Evolutionary conservation across 2,113 vertebrate species (phyloP).

Genomic region (Lasiurus cinereus): DNA sequence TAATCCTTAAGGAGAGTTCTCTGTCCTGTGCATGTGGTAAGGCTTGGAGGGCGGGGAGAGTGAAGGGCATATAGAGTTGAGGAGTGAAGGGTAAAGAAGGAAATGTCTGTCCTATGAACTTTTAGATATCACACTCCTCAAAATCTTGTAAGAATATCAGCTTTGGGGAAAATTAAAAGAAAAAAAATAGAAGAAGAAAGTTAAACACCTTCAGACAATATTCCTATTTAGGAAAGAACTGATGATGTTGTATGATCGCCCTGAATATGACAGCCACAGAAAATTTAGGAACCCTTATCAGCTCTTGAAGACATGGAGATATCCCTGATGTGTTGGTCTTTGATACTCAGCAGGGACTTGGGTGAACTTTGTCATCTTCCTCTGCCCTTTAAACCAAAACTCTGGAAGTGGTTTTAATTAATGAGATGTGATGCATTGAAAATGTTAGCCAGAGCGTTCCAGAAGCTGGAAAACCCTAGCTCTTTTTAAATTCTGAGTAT

Average conservation of each 20-base stretch:
- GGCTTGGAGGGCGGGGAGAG: neutral
- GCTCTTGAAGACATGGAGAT: conserved; percentile 51
- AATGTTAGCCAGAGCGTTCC: conserved; percentile 53
- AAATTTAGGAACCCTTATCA: conserved; percentile 75
- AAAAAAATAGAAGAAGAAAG: conserved; percentile 55
- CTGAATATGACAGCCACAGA: conserved; percentile 34
- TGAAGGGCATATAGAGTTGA: neutral
- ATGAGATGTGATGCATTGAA: conserved; percentile 59
- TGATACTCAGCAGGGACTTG: conserved; percentile 78
- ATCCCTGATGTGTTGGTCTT: conserved; percentile 69
- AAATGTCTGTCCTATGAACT: neutral
- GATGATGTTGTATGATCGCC: neutral
- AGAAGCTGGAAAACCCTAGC: conserved; percentile 78
- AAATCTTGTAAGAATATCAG: neutral
- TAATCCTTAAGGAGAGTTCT: conserved; percentile 55
- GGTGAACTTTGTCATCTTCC: conserved; percentile 77
- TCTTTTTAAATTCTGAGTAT: conserved; percentile 82
- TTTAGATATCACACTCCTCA: conserved; percentile 13
- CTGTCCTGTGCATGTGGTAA: neutral
- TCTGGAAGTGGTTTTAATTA: conserved; percentile 73
- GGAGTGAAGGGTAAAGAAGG: neutral
- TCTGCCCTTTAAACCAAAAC: conserved; percentile 73
- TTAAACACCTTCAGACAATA: conserved; percentile 44
- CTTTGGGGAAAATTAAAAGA: neutral
- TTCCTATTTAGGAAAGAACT: conserved; percentile 40